Percentiles rank a stretch among this genome's conserved stretches.
Conservation (phyloP, 2,888 invertebrate species). For the Catocala fraxini region DNA sequence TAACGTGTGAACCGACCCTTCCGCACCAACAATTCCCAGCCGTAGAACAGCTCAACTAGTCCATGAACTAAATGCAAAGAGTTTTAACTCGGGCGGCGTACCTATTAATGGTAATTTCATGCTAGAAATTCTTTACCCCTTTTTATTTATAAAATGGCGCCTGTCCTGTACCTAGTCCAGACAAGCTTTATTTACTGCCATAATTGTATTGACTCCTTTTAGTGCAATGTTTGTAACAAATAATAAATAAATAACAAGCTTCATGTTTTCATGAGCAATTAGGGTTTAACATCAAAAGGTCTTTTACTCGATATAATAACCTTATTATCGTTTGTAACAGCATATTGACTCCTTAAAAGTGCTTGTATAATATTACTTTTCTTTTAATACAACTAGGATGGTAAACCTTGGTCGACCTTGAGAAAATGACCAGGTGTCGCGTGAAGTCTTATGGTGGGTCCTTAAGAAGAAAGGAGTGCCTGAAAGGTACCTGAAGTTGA, state of each 20-base stretch:
- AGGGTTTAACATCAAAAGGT: not conserved
- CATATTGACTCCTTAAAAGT: slow-evolving; percentile 19
- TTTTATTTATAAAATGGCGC: not conserved
- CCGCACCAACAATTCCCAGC: slow-evolving; percentile 18
- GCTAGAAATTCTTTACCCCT: slow-evolving; percentile 8
- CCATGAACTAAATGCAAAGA: slow-evolving; percentile 12
- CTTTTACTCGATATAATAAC: slow-evolving; percentile 8
- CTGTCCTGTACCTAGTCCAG: not conserved
- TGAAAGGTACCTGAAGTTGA: too few relatives aligned
- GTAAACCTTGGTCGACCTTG: too few relatives aligned
- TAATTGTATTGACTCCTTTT: not conserved
- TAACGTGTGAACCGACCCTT: slow-evolving; percentile 38
- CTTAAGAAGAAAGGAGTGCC: too few relatives aligned
- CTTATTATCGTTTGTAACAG: not conserved
- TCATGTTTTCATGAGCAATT: not conserved
- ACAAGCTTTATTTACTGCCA: not conserved
- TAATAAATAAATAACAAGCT: not conserved
- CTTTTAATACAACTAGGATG: too few relatives aligned
- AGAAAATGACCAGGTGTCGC: too few relatives aligned
- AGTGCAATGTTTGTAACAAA: too few relatives aligned
- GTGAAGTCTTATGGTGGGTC: too few relatives aligned
- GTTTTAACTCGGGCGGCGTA: slow-evolving; percentile 11
- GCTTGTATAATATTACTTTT: slow-evolving; percentile 1
- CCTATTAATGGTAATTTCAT: slow-evolving; percentile 14
- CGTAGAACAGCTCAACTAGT: slow-evolving; percentile 11